A percentile compares a stretch with the other conserved stretches of the same genome.
Evolutionary conservation across 2,113 vertebrate species (phyloP).

Genomic region (Cranoglanis bouderius): DNA sequence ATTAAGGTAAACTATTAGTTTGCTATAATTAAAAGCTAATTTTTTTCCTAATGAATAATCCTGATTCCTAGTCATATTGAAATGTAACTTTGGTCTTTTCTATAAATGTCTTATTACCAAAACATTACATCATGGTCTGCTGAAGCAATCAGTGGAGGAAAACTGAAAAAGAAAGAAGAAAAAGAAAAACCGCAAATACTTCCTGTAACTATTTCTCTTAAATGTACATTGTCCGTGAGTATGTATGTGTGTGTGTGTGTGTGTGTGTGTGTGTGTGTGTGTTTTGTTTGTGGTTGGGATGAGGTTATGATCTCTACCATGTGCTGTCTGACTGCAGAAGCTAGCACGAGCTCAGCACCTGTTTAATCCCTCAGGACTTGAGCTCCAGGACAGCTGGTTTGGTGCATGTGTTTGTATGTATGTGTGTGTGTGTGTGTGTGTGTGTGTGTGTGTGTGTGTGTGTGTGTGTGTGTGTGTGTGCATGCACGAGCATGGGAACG

Average conservation of each 20-base stretch:
- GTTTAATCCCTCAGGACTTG: slow-evolving; percentile 70
- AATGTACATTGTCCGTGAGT: not conserved
- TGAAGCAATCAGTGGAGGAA: slow-evolving; percentile 30
- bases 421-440: slow-evolving; percentile 59
- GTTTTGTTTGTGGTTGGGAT: slow-evolving; percentile 56
- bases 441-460: slow-evolving; percentile 63
- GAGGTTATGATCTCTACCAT: slow-evolving; percentile 61
- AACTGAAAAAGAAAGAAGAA: not conserved
- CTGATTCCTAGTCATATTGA: slow-evolving; percentile 5
- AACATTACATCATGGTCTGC: slow-evolving; percentile 16
- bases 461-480: slow-evolving; percentile 57
- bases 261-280: slow-evolving; percentile 12
- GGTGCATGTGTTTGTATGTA: slow-evolving; percentile 62
- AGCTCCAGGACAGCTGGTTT: slow-evolving; percentile 74
- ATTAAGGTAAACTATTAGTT: not conserved
- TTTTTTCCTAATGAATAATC: not conserved
- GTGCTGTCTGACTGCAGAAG: slow-evolving; percentile 63
- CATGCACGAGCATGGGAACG: slow-evolving; percentile 25
- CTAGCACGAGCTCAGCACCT: slow-evolving; percentile 66
- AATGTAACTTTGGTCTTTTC: slow-evolving; percentile 3
- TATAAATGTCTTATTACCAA: slow-evolving; percentile 30
- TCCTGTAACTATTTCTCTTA: not conserved
- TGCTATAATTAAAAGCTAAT: not conserved
- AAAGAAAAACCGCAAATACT: not conserved
- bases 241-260: slow-evolving; percentile 7